These are phyloP conservation scores for Gephyroberyx darwinii DNA, from an alignment of 2,797 vertebrate genomes.

Conservation along the genomic window DNA sequence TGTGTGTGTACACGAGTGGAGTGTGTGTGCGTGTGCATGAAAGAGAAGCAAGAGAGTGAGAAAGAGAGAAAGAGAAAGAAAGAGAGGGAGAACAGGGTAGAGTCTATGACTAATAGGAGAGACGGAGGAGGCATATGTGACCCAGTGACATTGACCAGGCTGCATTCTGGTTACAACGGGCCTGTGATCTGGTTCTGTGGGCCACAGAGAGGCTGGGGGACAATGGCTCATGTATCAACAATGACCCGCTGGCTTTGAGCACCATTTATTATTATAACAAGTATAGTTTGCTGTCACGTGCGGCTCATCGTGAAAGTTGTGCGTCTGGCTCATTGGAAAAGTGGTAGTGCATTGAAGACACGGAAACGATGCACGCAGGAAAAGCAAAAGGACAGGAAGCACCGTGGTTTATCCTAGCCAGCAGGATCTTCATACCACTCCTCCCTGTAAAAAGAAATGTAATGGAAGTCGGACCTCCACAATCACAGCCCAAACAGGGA, in stretches of 20 bases:
- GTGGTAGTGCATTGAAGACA: not conserved
- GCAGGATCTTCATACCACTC: constrained; percentile 29
- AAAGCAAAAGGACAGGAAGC: constrained; percentile 3
- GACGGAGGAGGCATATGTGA: constrained; percentile 64
- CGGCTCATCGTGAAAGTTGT: constrained; percentile 22
- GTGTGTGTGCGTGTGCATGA: constrained; percentile 22
- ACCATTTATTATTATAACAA: constrained; percentile 27
- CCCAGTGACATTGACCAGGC: constrained; percentile 69
- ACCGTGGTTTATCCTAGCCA: constrained; percentile 30
- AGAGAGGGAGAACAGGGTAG: constrained; percentile 52
- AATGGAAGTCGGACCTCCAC: constrained; percentile 72
- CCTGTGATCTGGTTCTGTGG: constrained; percentile 49
- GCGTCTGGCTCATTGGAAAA: constrained; percentile 1
- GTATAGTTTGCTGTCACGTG: constrained; percentile 21
- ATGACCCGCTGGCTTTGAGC: constrained; percentile 42
- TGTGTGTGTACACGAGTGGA: constrained; percentile 21
- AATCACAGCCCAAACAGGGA: constrained; percentile 70
- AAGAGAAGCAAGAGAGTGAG: constrained; percentile 46
- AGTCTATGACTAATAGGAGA: constrained; percentile 74
- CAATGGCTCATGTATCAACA: constrained; percentile 34
- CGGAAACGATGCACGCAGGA: constrained; percentile 1
- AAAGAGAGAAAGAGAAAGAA: constrained; percentile 21
- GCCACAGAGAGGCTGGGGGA: constrained; percentile 48
- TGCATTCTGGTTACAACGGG: constrained; percentile 55
- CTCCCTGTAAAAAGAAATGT: constrained; percentile 61